phyloP scores from a whole-genome alignment of 2,113 vertebrate genomes.

The Felis catus region F.catus_Fca126_mat1.0 CM031424.1:42189001-42189500 shows the following conservation, averaged over 20 bases:
- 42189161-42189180: not conserved
- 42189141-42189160: not conserved
- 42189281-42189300: not conserved
- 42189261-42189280: not conserved
- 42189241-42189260: not conserved
- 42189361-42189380: not conserved
- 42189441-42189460: not conserved
- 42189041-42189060: not conserved
- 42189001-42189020: not conserved
- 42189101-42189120: not conserved
- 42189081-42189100: not conserved
- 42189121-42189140: not conserved
- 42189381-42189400: not conserved
- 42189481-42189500: not conserved
- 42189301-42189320: not conserved
- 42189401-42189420: slow-evolving; percentile 24
- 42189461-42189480: not conserved
- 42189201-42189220: not conserved
- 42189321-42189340: not conserved
- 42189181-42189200: not conserved
- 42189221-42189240: not conserved
- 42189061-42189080: not conserved
- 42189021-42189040: not conserved
- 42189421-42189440: slow-evolving; percentile 12
- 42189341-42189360: not conserved